These are phyloP conservation scores for Nycticorax nycticorax DNA, from an alignment of 2,113 vertebrate species.

Conservation along the genomic window DNA sequence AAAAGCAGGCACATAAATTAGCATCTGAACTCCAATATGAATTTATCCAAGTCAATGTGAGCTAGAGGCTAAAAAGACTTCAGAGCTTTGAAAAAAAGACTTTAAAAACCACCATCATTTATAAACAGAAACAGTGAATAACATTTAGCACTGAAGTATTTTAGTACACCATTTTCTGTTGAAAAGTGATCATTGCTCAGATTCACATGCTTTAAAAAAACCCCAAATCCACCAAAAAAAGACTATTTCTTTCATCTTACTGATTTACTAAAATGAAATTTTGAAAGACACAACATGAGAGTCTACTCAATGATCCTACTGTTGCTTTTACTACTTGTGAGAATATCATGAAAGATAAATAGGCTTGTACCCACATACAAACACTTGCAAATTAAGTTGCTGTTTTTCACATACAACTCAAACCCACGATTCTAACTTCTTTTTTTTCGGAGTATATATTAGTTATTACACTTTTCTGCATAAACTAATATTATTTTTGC, in stretches of 20 bases:
- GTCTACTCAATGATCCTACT: neutral
- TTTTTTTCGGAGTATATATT: neutral
- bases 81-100: neutral
- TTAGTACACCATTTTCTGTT: neutral
- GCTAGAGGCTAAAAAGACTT: slow-evolving; percentile 16
- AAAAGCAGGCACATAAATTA: slow-evolving; percentile 39
- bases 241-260: neutral
- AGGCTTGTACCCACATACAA: neutral
- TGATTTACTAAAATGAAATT: neutral
- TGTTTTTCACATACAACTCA: neutral
- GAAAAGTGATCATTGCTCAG: neutral
- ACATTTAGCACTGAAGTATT: neutral
- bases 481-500: neutral
- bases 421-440: neutral
- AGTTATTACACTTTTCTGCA: neutral
- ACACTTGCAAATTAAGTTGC: neutral
- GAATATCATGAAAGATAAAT: neutral
- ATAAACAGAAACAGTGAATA: neutral
- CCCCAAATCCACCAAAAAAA: neutral
- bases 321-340: neutral
- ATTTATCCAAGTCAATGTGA: slow-evolving; percentile 31
- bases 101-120: neutral
- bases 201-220: neutral
- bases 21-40: slow-evolving; percentile 18
- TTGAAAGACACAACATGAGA: neutral